Evolutionary conservation across 2,797 vertebrate species (phyloP), one percentile per base, ranked within the genome.

Genomic region (Oceanodroma leucorhoa): DNA sequence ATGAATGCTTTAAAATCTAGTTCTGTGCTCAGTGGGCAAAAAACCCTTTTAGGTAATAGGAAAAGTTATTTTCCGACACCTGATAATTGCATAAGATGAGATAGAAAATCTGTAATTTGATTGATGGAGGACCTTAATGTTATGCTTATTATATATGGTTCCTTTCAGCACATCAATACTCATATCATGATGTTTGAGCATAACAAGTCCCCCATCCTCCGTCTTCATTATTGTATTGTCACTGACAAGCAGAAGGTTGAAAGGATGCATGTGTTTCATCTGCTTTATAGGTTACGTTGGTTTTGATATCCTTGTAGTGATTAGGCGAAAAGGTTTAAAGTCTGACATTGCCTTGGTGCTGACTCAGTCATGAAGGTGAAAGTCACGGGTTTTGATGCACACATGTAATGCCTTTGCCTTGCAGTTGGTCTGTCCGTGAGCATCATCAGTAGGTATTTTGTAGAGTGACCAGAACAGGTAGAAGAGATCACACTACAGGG

Each of bases 1-100:
- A 14, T 62, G 3, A 89, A 46, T 84, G 54, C 66, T 79, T 96
- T 90, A 78, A 75, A 91, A 79, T 57, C 32, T 22, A 90, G 17
- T 79, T 82, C 40, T n/a, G 38, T 22, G 51, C 23, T 46, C 66
- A 85, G 27, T 22, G n/a, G 50, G 24, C 16, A 82, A 58, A 81
- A 73, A 55, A 17, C 3, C 2, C 60, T 66, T 77, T 73, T 27
- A 18, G 14, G 19, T 60, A 64, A 36, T 34, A 73, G 41, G 23
- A 77, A 65, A 81, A 81, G 34, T 75, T 84, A 21, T 73, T 88
- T 86, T 75, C 80, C 82, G 83, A 50, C 61, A 40, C 43, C 14
- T 83, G 32, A 34, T 83, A 88, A 43, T 83, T 87, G 46, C 34
- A 5, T 41, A 34, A 91, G 21, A 34, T 65, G 58, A 81, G 48